Conservation (phyloP, 2,797 vertebrate genomes). For the Channallabes apus region DNA sequence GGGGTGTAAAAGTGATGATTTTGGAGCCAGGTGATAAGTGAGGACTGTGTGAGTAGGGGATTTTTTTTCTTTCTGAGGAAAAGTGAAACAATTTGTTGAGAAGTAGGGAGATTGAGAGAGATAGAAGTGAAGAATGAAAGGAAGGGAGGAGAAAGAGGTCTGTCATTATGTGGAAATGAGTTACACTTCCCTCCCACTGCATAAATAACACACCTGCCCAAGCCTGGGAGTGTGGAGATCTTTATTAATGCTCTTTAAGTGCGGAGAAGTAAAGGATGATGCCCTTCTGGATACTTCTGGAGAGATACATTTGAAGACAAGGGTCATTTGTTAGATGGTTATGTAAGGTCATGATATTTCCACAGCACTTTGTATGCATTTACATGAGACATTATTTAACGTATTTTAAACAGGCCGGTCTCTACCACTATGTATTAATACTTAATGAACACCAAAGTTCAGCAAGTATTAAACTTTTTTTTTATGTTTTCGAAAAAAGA, state of each 20-base stretch:
- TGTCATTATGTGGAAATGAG: constrained; percentile 48
- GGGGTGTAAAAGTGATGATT: constrained; percentile 34
- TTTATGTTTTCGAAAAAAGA: not conserved
- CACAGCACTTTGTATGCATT: not conserved
- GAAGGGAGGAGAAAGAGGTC: constrained; percentile 4
- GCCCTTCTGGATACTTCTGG: constrained; percentile 26
- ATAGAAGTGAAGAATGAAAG: not conserved
- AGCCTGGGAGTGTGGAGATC: constrained; percentile 35
- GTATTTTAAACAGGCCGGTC: not conserved
- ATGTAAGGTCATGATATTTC: not conserved
- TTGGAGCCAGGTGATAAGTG: constrained; percentile 21
- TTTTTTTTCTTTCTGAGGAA: not conserved
- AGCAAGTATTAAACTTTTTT: not conserved
- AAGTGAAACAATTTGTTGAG: constrained; percentile 12
- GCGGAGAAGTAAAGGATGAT: constrained; percentile 3
- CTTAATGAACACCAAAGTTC: not conserved
- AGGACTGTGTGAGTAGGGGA: not conserved
- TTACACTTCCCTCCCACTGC: constrained; percentile 36
- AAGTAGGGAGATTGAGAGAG: not conserved
- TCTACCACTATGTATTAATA: not conserved
- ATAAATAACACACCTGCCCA: constrained; percentile 53
- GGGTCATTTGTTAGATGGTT: constrained; percentile 3
- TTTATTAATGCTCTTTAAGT: constrained; percentile 49
- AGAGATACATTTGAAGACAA: not conserved
- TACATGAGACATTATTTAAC: not conserved